A percentile compares a stretch with the other conserved stretches of the same genome.
Evolutionary conservation across 2,888 invertebrate genomes (phyloP).

Genomic region (Scotopteryx bipunctaria): DNA sequence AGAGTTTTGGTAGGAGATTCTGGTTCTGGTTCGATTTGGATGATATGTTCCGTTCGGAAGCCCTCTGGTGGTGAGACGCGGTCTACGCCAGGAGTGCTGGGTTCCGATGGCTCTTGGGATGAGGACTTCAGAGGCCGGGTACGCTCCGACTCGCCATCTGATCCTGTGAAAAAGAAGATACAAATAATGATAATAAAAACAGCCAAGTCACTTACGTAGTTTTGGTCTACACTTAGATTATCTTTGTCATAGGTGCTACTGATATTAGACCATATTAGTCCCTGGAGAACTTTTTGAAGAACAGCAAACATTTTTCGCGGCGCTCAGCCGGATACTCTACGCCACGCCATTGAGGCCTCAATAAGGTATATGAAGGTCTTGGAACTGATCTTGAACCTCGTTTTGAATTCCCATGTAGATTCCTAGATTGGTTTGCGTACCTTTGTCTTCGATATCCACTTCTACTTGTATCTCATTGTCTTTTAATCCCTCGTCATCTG

Average conservation of each 20-base stretch:
- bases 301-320: too few relatives aligned
- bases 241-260: too few relatives aligned
- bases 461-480: slow-evolving; percentile 68
- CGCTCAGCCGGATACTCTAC: too few relatives aligned
- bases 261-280: too few relatives aligned
- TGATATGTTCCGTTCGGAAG: slow-evolving; percentile 52
- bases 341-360: too few relatives aligned
- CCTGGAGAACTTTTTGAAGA: too few relatives aligned
- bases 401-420: too few relatives aligned
- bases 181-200: neutral
- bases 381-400: too few relatives aligned
- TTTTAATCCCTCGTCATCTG: slow-evolving; percentile 73
- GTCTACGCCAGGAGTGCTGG: slow-evolving; percentile 55
- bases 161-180: slow-evolving; percentile 41
- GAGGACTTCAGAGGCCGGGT: slow-evolving; percentile 60
- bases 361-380: too few relatives aligned
- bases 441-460: slow-evolving; percentile 73
- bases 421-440: too few relatives aligned
- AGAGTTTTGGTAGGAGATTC: slow-evolving; percentile 60
- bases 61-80: slow-evolving; percentile 54
- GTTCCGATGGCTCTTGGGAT: slow-evolving; percentile 62
- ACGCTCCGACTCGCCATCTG: slow-evolving; percentile 61
- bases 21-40: slow-evolving; percentile 65
- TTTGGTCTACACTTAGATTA: too few relatives aligned
- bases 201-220: too few relatives aligned